phyloP scores from a whole-genome alignment of 2,797 vertebrate species.

The Silurus lanzhouensis region DNA sequence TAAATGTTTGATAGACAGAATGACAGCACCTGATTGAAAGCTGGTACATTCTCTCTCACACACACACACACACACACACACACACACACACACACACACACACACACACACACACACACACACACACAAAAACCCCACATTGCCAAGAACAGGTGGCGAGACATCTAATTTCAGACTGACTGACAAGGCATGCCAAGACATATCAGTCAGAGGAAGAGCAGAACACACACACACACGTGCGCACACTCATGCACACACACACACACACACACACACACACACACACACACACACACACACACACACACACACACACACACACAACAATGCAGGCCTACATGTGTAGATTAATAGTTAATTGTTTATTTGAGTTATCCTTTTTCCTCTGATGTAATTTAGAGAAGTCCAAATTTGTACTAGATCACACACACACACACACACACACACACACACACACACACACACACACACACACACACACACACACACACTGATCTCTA shows the following conservation, averaged over 20 bases:
- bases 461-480: background rate
- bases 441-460: background rate
- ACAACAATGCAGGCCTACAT: background rate
- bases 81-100: slow-evolving; percentile 25
- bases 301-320: background rate
- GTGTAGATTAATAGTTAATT: background rate
- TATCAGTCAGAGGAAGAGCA: slow-evolving; percentile 51
- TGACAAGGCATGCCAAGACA: slow-evolving; percentile 68
- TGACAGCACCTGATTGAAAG: slow-evolving; percentile 25
- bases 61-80: slow-evolving; percentile 35
- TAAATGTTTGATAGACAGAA: slow-evolving; percentile 16
- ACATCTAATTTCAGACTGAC: slow-evolving; percentile 67
- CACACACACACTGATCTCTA: slow-evolving; percentile 13
- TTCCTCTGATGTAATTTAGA: background rate
- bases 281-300: no score
- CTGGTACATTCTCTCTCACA: background rate
- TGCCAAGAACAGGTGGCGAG: slow-evolving; percentile 76
- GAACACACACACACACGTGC: slow-evolving; percentile 5
- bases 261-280: slow-evolving; percentile 2
- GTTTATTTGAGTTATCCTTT: background rate
- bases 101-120: slow-evolving; percentile 19
- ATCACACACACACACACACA: background rate
- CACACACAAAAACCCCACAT: slow-evolving; percentile 48
- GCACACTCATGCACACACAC: slow-evolving; percentile 14
- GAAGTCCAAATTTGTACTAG: background rate